phyloP scores from a whole-genome alignment of 2,888 invertebrate genomes.

The Cataglyphis rosenhaueri region DNA sequence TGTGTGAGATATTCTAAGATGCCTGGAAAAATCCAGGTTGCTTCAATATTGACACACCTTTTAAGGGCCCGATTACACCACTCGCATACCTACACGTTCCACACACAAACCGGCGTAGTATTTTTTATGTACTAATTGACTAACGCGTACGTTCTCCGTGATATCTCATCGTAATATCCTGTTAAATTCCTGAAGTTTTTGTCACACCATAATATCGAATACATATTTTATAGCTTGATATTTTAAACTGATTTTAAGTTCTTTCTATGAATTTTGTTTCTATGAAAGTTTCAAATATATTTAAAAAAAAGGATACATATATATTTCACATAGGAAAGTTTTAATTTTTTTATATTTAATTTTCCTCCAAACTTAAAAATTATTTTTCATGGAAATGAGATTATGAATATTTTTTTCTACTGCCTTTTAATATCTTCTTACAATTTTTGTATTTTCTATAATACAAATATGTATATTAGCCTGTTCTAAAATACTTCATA shows the following conservation, averaged over 20 bases:
- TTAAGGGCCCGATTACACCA: slow-evolving; percentile 66
- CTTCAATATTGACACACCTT: slow-evolving; percentile 68
- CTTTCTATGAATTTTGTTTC: background rate
- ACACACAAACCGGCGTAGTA: slow-evolving; percentile 28
- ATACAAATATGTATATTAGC: background rate
- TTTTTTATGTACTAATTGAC: slow-evolving; percentile 18
- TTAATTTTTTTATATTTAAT: background rate
- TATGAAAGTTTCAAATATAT: background rate
- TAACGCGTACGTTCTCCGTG: background rate
- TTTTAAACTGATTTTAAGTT: background rate
- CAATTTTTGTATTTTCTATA: background rate
- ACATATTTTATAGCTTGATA: background rate
- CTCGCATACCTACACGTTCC: slow-evolving; percentile 50
- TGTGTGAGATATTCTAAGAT: slow-evolving; percentile 50
- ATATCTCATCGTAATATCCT: background rate
- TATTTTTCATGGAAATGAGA: background rate
- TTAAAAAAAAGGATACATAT: background rate
- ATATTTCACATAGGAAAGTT: background rate
- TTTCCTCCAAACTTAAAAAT: background rate
- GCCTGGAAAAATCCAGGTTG: slow-evolving; percentile 62
- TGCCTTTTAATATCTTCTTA: background rate
- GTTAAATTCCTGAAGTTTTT: background rate
- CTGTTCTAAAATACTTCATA: background rate
- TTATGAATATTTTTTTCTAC: background rate
- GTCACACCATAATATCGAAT: background rate